Conservation (phyloP, 2,113 vertebrate genomes). For the Cardinalis cardinalis region DNA sequence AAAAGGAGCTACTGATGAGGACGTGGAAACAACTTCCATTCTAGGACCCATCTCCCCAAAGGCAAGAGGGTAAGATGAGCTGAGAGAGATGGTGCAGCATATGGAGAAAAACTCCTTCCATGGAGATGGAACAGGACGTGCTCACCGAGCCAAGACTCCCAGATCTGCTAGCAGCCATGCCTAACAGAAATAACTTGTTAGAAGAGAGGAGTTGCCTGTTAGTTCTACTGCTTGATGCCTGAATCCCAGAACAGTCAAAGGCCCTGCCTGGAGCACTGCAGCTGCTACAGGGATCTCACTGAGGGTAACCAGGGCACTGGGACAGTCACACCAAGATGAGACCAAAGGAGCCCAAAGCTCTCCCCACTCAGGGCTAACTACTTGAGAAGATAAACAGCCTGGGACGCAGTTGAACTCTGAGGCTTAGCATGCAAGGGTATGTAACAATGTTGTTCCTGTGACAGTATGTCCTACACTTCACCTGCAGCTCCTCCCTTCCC, state of each 20-base stretch:
- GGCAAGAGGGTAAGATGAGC: not conserved
- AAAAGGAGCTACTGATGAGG: not conserved
- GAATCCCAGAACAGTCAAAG: not conserved
- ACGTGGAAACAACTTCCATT: not conserved
- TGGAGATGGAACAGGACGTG: not conserved
- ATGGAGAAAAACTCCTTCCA: not conserved
- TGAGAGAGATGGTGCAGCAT: not conserved
- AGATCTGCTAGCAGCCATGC: not conserved
- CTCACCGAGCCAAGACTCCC: not conserved
- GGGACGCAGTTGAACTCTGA: not conserved
- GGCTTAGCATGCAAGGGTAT: not conserved
- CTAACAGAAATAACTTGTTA: not conserved
- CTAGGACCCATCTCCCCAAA: not conserved
- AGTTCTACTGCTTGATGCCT: not conserved
- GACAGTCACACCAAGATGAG: not conserved
- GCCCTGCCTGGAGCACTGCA: not conserved
- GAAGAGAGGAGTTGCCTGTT: not conserved
- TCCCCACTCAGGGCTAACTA: not conserved
- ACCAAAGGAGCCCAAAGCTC: not conserved
- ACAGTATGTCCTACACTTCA: not conserved
- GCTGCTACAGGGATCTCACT: not conserved
- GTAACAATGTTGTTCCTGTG: fast-evolving
- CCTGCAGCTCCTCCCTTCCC: not conserved
- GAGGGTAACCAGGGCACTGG: not conserved
- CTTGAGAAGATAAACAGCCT: not conserved